Conservation (phyloP, 1,140 invertebrate species). For the Cecropterus lyciades region DNA sequence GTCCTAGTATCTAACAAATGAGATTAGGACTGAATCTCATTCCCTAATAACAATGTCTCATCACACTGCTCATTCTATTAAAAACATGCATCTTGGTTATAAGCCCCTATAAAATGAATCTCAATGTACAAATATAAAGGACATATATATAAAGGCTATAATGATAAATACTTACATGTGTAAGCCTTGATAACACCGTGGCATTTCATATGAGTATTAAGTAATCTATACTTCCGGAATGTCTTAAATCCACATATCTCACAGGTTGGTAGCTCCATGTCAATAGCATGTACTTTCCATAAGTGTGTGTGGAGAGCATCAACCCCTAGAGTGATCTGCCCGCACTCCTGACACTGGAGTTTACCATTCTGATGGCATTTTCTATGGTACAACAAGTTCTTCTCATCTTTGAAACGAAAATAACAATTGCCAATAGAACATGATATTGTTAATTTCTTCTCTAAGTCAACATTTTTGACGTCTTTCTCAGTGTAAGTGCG, state of each 20-base stretch:
- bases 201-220: constrained; percentile 88
- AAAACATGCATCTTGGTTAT: no score
- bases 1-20: no score
- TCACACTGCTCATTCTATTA: no score
- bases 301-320: constrained; percentile 89
- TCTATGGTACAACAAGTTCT: constrained; percentile 83
- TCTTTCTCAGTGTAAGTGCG: constrained; percentile 40
- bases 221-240: constrained; percentile 86
- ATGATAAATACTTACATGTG: constrained; percentile 66
- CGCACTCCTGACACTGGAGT: constrained; percentile 89
- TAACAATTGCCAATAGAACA: constrained; percentile 68
- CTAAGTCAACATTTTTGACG: constrained; percentile 37
- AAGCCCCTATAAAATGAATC: no score
- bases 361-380: constrained; percentile 86
- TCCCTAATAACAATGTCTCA: no score
- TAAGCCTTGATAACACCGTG: constrained; percentile 86
- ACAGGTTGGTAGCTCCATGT: constrained; percentile 90
- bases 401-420: constrained; percentile 62
- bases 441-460: constrained; percentile 44
- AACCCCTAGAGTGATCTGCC: constrained; percentile 83
- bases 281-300: constrained; percentile 90
- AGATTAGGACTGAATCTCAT: no score
- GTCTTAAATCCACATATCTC: constrained; percentile 87
- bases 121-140: no score
- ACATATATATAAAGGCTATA: no score